Evolutionary conservation across 2,113 vertebrate species (phyloP), one percentile per base, ranked within the genome.

Genomic region (Mirounga angustirostris): DNA sequence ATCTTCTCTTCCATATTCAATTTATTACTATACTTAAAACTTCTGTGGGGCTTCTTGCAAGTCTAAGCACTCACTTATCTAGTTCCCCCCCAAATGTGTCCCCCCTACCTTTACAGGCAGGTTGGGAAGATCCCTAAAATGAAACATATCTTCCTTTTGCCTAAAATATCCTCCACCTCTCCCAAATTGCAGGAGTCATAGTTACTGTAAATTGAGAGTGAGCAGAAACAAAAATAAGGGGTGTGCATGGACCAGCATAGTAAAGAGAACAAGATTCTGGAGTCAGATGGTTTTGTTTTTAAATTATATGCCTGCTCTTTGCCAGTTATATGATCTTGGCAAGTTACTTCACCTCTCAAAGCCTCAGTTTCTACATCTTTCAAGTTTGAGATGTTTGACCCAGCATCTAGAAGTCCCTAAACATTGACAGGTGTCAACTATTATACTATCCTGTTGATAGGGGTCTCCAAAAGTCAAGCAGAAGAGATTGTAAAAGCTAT

Each of bases 311-410:
- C 33, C 67, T 96, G 56, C 46, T 93, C 54, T 56, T 58, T 83
- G 82, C 21, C 43, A 67, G 46, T 46, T 82, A 24, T 67, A n/a
- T 50, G 63, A 83, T 59, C 46, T 50, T 67, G 21, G 30, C 36
- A 93, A 33, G 30, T 83, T 96, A 83, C 36, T 76, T 93, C 14
- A 56, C 19, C 10, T 93, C 58, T 90, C 54, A 56, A 63, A 91
- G 61, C 61, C 36, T 80, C 80, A 46, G 43, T 71, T 85, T 85
- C 71, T 80, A 7, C 5, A 56, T 90, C 71, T 86, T 96, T 89
- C 67, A 89, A 76, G 84, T 74, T 95, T 79, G 28, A 90, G 36
- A 56, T 73, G n/a, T 56, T 56, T 94, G 86, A 90, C 28, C 59
- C 59, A 71, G 59, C 5, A 54, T 90, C 40, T 78, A 78, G 59